phyloP scores from a whole-genome alignment of 2,888 invertebrate genomes.

The Agriotes lineatus region DNA sequence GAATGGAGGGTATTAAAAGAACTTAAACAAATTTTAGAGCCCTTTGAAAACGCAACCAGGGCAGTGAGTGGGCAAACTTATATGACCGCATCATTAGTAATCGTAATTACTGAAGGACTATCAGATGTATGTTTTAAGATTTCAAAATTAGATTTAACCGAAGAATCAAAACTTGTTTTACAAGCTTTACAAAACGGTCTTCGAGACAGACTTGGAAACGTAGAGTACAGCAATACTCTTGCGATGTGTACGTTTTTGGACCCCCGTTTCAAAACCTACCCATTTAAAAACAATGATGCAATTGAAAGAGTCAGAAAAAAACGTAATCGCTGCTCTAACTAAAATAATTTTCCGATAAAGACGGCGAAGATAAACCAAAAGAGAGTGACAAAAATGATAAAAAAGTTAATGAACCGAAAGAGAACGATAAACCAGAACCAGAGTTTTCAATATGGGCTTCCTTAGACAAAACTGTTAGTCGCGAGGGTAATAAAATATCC shows the following conservation, averaged over 20 bases:
- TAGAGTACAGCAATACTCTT: constrained; percentile 28
- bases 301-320: constrained; percentile 18
- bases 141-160: no score
- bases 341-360: not conserved
- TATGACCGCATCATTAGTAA: not conserved
- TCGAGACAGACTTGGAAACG: constrained; percentile 14
- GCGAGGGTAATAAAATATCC: no score
- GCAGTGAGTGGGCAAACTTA: constrained; percentile 35
- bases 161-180: no score
- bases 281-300: constrained; percentile 3
- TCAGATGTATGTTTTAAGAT: no score
- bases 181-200: not conserved
- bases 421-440: no score
- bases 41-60: constrained; percentile 41
- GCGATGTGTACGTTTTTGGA: constrained; percentile 32
- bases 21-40: constrained; percentile 38
- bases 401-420: no score
- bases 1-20: constrained; percentile 43
- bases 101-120: not conserved
- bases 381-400: no score
- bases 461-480: no score
- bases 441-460: no score
- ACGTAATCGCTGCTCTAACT: constrained; percentile 6
- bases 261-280: constrained; percentile 33
- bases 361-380: no score